Evolutionary conservation across 2,113 vertebrate species (phyloP), one percentile per base, ranked within the genome.

Genomic region (Eolophus roseicapilla): DNA sequence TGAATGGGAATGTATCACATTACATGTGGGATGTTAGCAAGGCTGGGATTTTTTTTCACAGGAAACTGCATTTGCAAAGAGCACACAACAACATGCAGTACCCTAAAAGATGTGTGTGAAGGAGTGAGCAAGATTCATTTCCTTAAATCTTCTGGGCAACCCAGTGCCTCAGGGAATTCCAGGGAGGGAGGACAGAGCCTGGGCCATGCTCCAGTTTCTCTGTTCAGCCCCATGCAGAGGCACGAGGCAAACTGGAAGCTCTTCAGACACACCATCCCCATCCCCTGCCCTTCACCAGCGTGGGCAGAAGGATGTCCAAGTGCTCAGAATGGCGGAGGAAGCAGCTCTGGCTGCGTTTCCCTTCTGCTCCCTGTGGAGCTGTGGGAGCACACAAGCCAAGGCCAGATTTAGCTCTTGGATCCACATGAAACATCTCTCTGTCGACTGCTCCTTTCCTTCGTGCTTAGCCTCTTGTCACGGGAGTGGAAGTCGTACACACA

Each of bases 391-490:
- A 88, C 69, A 69, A 59, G 82, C 37, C 85, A 88, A 64, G 75
- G 94, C 85, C 90, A 74, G 88, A 97, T 96, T 96, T 93, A 96
- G 95, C 93, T 97, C 75, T 88, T 96, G 94, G 94, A 94, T 70
- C 23, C 82, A 90, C 92, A 94, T 93, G 92, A 95, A 96, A 93
- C 90, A 35, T 4, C 71, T 80, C 43, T 1, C 63, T 17, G 90
- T 90, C 43, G 88, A 12, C 94, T 69, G 93, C 74, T 91, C 49
- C 89, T 82, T 77, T 90, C 63, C 94, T 88, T 15, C 78, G 1
- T 24, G 75, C 95, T 85, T 37, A 55, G 91, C 84, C 92, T 82
- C 67, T 33, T 10, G 86, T 69, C 90, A n/a, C 10, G 28, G 94
- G n/a, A 35, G 71, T 82, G 94, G 79, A 79, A 93, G 78, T 8